Evolutionary conservation across 1,140 invertebrate genomes (phyloP).

Genomic region (Drosophila elegans): DNA sequence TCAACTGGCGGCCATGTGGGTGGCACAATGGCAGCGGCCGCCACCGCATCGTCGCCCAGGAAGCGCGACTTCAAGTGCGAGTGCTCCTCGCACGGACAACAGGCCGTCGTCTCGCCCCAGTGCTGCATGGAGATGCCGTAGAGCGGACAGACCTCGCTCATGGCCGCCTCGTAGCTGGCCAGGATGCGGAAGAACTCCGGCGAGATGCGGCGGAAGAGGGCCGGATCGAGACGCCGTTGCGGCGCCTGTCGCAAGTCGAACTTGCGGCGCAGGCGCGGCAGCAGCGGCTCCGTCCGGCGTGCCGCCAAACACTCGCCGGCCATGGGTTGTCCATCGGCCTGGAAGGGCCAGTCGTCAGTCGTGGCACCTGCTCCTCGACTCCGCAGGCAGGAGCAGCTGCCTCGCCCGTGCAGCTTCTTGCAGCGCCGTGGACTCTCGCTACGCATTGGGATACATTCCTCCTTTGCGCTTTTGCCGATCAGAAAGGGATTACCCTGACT

Average conservation of each 20-base stretch:
- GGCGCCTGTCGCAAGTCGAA: constrained; percentile 37
- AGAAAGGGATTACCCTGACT: constrained; percentile 16
- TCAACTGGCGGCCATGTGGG: background rate
- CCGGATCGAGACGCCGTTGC: constrained; percentile 52
- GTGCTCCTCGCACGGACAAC: constrained; percentile 24
- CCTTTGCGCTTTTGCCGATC: background rate
- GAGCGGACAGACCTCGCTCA: constrained; percentile 55
- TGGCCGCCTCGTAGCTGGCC: constrained; percentile 55
- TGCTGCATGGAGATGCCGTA: constrained; percentile 53
- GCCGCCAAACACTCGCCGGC: constrained; percentile 24
- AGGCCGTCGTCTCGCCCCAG: background rate
- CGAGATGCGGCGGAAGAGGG: constrained; percentile 61
- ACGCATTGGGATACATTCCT: background rate
- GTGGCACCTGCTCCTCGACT: background rate
- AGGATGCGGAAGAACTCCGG: constrained; percentile 68
- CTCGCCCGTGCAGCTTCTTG: background rate
- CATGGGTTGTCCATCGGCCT: constrained; percentile 60
- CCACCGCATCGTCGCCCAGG: constrained; percentile 39
- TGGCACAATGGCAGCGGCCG: background rate
- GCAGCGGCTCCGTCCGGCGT: constrained; percentile 17
- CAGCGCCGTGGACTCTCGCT: background rate
- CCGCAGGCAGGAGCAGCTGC: constrained; percentile 32
- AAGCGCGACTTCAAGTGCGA: background rate
- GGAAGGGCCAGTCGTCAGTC: constrained; percentile 26
- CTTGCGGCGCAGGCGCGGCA: constrained; percentile 31